A percentile compares a stretch with the other conserved stretches of the same genome.
Evolutionary conservation across 1,140 invertebrate genomes (phyloP).

Genomic region (Eupeodes corollae): DNA sequence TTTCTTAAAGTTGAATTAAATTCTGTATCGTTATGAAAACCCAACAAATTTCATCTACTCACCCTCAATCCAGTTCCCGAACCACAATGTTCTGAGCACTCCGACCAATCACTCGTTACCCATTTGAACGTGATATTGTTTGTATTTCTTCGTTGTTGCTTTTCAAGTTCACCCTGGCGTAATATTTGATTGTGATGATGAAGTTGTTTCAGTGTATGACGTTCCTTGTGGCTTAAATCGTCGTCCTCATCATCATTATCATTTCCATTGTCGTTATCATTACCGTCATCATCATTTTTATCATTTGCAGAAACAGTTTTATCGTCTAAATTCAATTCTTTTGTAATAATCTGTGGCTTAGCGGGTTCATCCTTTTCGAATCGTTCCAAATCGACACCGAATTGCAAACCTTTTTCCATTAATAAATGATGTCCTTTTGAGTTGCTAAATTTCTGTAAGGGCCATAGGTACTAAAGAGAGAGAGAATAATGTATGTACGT

Average conservation of each 20-base stretch:
- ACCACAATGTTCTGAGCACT: conserved; percentile 78
- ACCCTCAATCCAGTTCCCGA: conserved; percentile 44
- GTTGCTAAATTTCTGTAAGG: conserved; percentile 55
- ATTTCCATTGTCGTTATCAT: not conserved
- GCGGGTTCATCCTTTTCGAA: conserved; percentile 30
- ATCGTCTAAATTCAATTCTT: no score
- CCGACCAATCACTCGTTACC: conserved; percentile 71
- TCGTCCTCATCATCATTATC: not conserved
- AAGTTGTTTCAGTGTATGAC: conserved; percentile 4
- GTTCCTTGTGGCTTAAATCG: not conserved
- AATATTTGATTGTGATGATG: conserved; percentile 2
- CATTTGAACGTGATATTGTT: conserved; percentile 61
- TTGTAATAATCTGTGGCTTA: conserved; percentile 2
- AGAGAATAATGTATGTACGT: no score
- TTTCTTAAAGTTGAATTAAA: no score
- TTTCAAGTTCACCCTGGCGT: conserved; percentile 14
- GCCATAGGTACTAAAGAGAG: conserved; percentile 49
- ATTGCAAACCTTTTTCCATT: conserved; percentile 25
- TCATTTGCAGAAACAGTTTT: no score
- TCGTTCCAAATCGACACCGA: conserved; percentile 24
- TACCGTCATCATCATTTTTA: not conserved
- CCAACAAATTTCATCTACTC: conserved; percentile 5
- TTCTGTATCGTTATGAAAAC: no score
- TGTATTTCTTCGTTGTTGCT: conserved; percentile 36
- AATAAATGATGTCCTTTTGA: conserved; percentile 46